These are phyloP conservation scores for Microchrysa polita DNA, from an alignment of 2,888 invertebrate species.

Conservation along the genomic window DNA sequence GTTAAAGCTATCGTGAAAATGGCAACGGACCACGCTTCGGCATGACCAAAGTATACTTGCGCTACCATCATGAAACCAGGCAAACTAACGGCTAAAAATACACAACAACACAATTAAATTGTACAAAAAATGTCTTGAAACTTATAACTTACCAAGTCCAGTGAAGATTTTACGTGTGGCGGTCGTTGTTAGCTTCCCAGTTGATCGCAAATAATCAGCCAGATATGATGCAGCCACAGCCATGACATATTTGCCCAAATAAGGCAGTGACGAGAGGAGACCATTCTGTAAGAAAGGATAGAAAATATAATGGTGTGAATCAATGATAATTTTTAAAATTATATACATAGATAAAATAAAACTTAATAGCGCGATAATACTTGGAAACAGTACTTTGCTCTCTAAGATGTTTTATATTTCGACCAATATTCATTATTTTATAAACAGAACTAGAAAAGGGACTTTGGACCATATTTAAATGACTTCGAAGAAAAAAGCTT, in stretches of 20 bases:
- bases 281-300: slow-evolving; percentile 73
- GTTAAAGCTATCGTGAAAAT: slow-evolving; percentile 84
- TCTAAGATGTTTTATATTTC: no score
- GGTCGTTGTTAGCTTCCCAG: slow-evolving; percentile 77
- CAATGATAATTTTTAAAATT: neutral
- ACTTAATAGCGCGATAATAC: neutral
- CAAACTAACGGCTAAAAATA: slow-evolving; percentile 67
- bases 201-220: slow-evolving; percentile 76
- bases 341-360: slow-evolving; percentile 7
- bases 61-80: slow-evolving; percentile 79
- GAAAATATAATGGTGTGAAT: slow-evolving; percentile 11
- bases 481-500: no score
- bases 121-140: slow-evolving; percentile 22
- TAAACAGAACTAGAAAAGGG: no score
- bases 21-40: slow-evolving; percentile 76
- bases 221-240: slow-evolving; percentile 77
- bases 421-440: no score
- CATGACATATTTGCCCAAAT: slow-evolving; percentile 85
- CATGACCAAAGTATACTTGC: slow-evolving; percentile 77
- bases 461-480: no score
- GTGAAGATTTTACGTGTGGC: slow-evolving; percentile 77
- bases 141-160: slow-evolving; percentile 66
- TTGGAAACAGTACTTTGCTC: no score
- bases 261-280: slow-evolving; percentile 83
- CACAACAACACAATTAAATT: neutral